Percentiles rank a stretch among this genome's conserved stretches.
These are phyloP conservation scores for Cathartes aura DNA, from an alignment of 2,113 vertebrate genomes.

Conservation along the genomic window DNA sequence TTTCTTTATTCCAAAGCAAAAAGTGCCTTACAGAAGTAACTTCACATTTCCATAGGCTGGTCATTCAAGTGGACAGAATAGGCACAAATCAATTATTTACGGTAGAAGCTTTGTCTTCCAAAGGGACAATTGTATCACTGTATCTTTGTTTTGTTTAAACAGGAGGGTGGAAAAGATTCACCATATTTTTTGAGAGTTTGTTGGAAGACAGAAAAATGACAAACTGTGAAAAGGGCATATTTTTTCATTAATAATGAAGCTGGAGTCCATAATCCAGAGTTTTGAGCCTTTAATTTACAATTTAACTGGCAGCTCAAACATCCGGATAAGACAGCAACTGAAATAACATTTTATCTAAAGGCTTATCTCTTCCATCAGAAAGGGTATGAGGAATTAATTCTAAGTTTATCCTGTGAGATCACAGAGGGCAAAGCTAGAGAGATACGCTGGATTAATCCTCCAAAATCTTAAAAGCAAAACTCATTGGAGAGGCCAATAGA, in stretches of 20 bases:
- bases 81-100: neutral
- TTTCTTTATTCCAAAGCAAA: neutral
- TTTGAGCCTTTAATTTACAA: slow-evolving; percentile 73
- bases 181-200: neutral
- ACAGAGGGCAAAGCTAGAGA: slow-evolving; percentile 50
- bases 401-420: slow-evolving; percentile 71
- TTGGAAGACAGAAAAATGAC: slow-evolving; percentile 4
- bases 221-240: slow-evolving; percentile 32
- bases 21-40: neutral
- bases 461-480: slow-evolving; percentile 62
- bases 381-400: slow-evolving; percentile 81
- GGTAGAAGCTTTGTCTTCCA: neutral
- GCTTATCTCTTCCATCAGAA: slow-evolving; percentile 84
- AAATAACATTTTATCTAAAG: slow-evolving; percentile 76
- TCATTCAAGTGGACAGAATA: neutral
- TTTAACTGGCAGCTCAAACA: slow-evolving; percentile 71
- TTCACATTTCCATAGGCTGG: neutral
- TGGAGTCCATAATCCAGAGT: slow-evolving; percentile 56
- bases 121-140: neutral
- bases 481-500: slow-evolving; percentile 33
- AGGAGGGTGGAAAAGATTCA: neutral
- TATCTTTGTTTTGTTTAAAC: neutral
- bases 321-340: slow-evolving; percentile 70
- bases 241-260: slow-evolving; percentile 60
- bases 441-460: slow-evolving; percentile 68